Conservation (phyloP, 2,888 invertebrate species). For the Geophilus truncorum region DNA sequence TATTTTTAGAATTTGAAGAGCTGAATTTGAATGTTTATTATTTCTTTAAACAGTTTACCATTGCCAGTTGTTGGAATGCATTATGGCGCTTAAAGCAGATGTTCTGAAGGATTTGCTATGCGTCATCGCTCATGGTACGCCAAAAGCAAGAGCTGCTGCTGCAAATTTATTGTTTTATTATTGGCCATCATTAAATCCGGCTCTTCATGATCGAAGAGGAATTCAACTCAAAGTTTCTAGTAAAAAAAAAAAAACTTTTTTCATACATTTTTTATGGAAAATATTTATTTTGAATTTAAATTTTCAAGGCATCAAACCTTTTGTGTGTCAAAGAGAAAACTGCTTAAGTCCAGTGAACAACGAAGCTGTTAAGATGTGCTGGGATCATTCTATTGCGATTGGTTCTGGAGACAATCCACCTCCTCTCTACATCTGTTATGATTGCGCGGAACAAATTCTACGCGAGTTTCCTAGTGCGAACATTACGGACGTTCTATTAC, state of each 20-base stretch:
- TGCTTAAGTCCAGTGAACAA: conserved; percentile 60
- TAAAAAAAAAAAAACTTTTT: conserved; percentile 49
- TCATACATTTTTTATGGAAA: conserved; percentile 62
- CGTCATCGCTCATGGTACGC: conserved; percentile 94
- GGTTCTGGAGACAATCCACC: conserved; percentile 64
- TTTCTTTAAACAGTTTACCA: conserved; percentile 68
- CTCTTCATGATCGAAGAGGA: conserved; percentile 81
- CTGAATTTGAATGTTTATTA: conserved; percentile 27
- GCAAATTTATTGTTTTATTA: conserved; percentile 96
- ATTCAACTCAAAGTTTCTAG: conserved; percentile 82
- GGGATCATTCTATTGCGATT: conserved; percentile 82
- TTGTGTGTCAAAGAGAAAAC: conserved; percentile 78
- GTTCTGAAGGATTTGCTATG: conserved; percentile 89
- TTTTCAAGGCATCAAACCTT: conserved; percentile 48
- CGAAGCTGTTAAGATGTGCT: conserved; percentile 69
- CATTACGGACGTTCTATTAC: conserved; percentile 58
- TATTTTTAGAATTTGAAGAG: not conserved
- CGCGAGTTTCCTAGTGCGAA: conserved; percentile 46
- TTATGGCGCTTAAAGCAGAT: conserved; percentile 88
- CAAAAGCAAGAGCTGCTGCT: conserved; percentile 87
- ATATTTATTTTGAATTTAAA: conserved; percentile 57
- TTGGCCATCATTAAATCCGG: conserved; percentile 96
- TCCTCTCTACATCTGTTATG: conserved; percentile 90
- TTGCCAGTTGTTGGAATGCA: conserved; percentile 89
- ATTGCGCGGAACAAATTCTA: conserved; percentile 65